A percentile compares a stretch with the other conserved stretches of the same genome.
Conservation (phyloP, 1,140 invertebrate genomes). For the Argopecten irradians region DNA sequence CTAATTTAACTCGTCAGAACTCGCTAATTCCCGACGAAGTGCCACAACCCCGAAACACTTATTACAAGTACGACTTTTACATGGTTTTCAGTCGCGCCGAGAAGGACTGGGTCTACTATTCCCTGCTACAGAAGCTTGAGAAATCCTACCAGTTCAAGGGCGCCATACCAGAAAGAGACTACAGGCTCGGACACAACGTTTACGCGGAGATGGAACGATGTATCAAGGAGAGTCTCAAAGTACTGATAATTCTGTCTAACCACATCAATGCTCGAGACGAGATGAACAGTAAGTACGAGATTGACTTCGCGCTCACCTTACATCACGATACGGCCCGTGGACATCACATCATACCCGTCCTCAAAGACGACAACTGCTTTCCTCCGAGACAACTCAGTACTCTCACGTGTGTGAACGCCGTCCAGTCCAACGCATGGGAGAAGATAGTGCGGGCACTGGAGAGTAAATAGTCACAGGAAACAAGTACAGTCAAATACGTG, state of each 20-base stretch:
- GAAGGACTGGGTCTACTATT: slow-evolving; percentile 42
- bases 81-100: slow-evolving; percentile 29
- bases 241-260: slow-evolving; percentile 27
- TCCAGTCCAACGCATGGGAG: slow-evolving; percentile 40
- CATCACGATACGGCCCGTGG: background rate
- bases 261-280: background rate
- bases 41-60: slow-evolving; percentile 17
- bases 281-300: slow-evolving; percentile 2
- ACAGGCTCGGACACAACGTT: slow-evolving; percentile 12
- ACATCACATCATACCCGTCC: slow-evolving; percentile 35
- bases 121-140: slow-evolving; percentile 38
- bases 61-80: slow-evolving; percentile 38
- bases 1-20: slow-evolving; percentile 9
- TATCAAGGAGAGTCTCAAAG: slow-evolving; percentile 36
- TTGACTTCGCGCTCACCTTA: slow-evolving; percentile 24
- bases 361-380: background rate
- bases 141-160: slow-evolving; percentile 40
- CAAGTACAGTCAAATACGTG: background rate
- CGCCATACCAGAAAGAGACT: slow-evolving; percentile 32
- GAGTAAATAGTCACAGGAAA: background rate
- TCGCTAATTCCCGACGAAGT: slow-evolving; percentile 27
- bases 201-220: background rate
- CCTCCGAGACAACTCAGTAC: background rate
- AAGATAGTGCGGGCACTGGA: slow-evolving; percentile 40
- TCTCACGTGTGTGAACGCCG: slow-evolving; percentile 34